A percentile compares a stretch with the other conserved stretches of the same genome.
phyloP scores from a whole-genome alignment of 2,888 invertebrate species.

The Luperina nickerlii region DNA sequence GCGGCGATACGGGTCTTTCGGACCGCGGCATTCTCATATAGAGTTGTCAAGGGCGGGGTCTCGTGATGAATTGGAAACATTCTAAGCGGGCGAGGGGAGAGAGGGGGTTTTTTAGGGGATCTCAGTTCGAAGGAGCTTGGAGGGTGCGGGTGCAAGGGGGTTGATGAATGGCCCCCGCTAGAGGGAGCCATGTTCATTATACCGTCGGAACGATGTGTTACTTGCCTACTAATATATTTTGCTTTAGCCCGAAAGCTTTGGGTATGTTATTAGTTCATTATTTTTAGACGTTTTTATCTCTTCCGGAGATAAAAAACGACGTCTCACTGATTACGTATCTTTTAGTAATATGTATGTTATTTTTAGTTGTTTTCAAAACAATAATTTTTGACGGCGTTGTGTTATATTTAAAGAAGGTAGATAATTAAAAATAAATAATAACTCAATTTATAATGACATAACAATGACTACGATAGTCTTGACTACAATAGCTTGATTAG shows the following conservation, averaged over 20 bases:
- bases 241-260: constrained; percentile 80
- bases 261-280: constrained; percentile 87
- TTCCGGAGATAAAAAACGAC: constrained; percentile 85
- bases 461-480: constrained; percentile 47
- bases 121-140: constrained; percentile 76
- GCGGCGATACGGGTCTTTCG: constrained; percentile 77
- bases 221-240: constrained; percentile 88
- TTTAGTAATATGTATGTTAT: constrained; percentile 73
- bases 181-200: constrained; percentile 90
- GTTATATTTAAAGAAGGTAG: constrained; percentile 68
- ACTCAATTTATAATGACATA: constrained; percentile 71
- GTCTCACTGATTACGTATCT: constrained; percentile 77
- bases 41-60: constrained; percentile 92
- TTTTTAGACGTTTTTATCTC: constrained; percentile 87
- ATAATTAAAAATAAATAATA: constrained; percentile 74
- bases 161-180: constrained; percentile 86
- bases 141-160: constrained; percentile 79
- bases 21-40: constrained; percentile 87
- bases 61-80: constrained; percentile 90
- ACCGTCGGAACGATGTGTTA: constrained; percentile 88
- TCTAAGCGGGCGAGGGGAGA: constrained; percentile 83
- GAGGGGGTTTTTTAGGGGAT: constrained; percentile 85
- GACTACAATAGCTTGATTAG: constrained; percentile 46
- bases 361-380: constrained; percentile 68
- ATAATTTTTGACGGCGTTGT: constrained; percentile 71